Evolutionary conservation across 2,113 vertebrate genomes (phyloP).

Genomic region (Xenotilapia leptura): DNA sequence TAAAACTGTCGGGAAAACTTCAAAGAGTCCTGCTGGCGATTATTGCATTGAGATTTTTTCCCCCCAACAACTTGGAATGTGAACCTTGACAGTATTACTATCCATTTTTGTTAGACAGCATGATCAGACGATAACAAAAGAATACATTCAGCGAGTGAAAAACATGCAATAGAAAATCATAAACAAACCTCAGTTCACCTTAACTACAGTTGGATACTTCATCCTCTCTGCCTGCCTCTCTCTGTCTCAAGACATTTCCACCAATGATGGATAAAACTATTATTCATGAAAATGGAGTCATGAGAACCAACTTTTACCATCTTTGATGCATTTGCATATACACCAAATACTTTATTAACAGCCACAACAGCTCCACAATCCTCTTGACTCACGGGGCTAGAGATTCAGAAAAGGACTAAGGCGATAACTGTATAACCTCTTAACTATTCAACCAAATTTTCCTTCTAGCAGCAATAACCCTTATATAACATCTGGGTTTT

Average conservation of each 20-base stretch:
- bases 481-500: neutral
- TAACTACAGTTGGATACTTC: neutral
- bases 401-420: neutral
- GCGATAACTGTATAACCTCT: neutral
- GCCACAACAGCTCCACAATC: neutral
- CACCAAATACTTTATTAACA: neutral
- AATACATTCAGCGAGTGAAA: neutral
- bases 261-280: neutral
- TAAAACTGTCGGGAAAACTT: neutral
- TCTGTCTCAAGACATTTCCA: neutral
- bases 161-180: neutral
- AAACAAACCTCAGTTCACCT: neutral
- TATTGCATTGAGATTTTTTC: neutral
- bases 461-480: neutral
- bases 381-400: neutral
- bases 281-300: neutral
- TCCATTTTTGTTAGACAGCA: neutral
- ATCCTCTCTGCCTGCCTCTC: neutral
- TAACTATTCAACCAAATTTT: neutral
- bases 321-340: neutral
- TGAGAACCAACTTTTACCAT: neutral
- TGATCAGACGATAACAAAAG: neutral
- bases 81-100: neutral
- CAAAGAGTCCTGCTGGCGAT: neutral
- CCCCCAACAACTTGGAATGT: neutral